These are phyloP conservation scores for Habrosyne pyritoides DNA, from an alignment of 2,888 invertebrate species.

Conservation along the genomic window DNA sequence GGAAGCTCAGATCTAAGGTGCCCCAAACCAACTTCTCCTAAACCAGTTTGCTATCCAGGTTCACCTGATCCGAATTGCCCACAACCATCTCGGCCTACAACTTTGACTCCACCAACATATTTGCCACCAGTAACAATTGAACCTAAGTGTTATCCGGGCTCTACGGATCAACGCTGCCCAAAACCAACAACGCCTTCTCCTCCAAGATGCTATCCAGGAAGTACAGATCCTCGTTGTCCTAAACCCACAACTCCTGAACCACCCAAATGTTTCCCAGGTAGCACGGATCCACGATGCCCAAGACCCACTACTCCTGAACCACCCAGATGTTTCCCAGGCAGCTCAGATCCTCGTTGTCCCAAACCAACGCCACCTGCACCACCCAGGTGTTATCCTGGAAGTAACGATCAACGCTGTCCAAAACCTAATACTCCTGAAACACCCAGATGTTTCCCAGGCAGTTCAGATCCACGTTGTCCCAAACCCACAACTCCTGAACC, in stretches of 20 bases:
- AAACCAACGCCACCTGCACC: constrained; percentile 17
- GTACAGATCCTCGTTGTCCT: constrained; percentile 36
- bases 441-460: constrained; percentile 45
- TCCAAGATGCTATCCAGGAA: constrained; percentile 52
- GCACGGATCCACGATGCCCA: constrained; percentile 28
- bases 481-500: constrained; percentile 26
- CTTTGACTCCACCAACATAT: constrained; percentile 32
- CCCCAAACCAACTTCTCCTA: constrained; percentile 31
- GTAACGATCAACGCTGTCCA: constrained; percentile 26
- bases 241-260: constrained; percentile 33
- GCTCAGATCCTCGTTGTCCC: constrained; percentile 22
- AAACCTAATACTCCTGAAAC: constrained; percentile 27
- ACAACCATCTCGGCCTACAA: constrained; percentile 31
- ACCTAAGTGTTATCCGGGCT: constrained; percentile 43
- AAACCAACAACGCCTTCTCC: constrained; percentile 39
- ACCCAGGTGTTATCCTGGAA: constrained; percentile 41
- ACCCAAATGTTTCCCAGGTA: constrained; percentile 36
- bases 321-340: constrained; percentile 37
- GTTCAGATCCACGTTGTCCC: constrained; percentile 43
- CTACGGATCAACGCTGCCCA: constrained; percentile 54
- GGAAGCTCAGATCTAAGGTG: constrained; percentile 47
- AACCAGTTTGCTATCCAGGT: constrained; percentile 47
- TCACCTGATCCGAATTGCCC: constrained; percentile 57
- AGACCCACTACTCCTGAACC: constrained; percentile 27
- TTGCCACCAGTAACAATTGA: constrained; percentile 38